Evolutionary conservation across 2,888 invertebrate species (phyloP).

Genomic region (Trichopria drosophilae): DNA sequence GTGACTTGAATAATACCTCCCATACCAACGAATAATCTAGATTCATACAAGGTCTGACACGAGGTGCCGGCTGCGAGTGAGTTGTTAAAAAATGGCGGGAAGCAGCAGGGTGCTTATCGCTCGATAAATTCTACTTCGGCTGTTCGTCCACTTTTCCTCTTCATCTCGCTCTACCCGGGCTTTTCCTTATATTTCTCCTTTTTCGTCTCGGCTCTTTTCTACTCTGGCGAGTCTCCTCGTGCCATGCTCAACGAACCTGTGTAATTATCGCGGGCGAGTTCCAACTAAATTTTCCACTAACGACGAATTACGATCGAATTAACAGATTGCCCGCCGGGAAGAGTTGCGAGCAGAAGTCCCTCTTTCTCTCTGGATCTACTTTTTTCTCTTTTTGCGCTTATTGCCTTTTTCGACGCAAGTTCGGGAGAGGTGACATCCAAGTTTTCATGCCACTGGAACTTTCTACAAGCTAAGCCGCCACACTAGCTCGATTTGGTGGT

Average conservation of each 20-base stretch:
- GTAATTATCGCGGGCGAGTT: constrained; percentile 51
- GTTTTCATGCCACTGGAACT: constrained; percentile 9
- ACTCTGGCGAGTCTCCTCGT: constrained; percentile 19
- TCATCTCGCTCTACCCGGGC: constrained; percentile 2
- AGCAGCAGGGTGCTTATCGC: constrained; percentile 52
- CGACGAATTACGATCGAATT: constrained; percentile 55
- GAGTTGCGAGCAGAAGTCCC: constrained; percentile 22
- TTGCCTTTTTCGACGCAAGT: constrained; percentile 10
- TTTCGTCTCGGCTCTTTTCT: constrained; percentile 26
- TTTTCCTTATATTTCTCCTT: constrained; percentile 12
- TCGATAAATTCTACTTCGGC: constrained; percentile 52
- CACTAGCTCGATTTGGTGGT: constrained; percentile 9
- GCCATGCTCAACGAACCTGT: constrained; percentile 39
- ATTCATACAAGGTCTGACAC: constrained; percentile 42
- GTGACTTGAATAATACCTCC: no score
- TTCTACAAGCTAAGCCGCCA: constrained; percentile 5
- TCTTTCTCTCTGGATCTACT: constrained; percentile 25
- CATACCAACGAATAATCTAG: constrained; percentile 39
- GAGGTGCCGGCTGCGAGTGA: constrained; percentile 39
- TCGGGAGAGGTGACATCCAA: constrained; percentile 3
- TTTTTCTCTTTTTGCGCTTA: constrained; percentile 2
- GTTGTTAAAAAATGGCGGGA: constrained; percentile 51
- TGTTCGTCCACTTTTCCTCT: constrained; percentile 29
- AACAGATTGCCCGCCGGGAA: constrained; percentile 45
- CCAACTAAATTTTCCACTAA: constrained; percentile 52